Percentiles rank a stretch among this genome's conserved stretches.
phyloP scores from a whole-genome alignment of 2,113 vertebrate genomes.

The Paramormyrops kingsleyae region DNA sequence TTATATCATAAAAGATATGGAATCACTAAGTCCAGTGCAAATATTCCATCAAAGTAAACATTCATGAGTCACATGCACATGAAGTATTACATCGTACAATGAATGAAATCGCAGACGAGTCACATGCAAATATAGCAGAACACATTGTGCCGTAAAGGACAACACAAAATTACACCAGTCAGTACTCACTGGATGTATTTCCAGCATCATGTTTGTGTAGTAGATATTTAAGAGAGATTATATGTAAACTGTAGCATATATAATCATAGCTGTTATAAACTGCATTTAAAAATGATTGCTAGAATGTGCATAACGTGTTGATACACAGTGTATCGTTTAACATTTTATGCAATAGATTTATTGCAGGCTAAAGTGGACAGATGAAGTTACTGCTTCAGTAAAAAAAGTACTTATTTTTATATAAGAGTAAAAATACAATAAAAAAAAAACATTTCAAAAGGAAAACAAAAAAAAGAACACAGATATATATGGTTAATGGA shows the following conservation, averaged over 20 bases:
- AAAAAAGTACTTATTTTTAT: not conserved
- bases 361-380: not conserved
- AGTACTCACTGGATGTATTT: not conserved
- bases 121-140: not conserved
- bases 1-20: not conserved
- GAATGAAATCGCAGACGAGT: not conserved
- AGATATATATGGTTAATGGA: not conserved
- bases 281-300: not conserved
- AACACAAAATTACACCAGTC: not conserved
- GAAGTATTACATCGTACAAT: not conserved
- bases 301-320: not conserved
- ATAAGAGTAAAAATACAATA: not conserved
- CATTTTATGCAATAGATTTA: conserved; percentile 12
- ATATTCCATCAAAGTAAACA: not conserved
- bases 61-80: not conserved
- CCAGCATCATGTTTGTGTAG: not conserved
- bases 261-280: not conserved
- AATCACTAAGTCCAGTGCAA: not conserved
- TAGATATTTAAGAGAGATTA: not conserved
- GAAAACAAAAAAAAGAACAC: not conserved
- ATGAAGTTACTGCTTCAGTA: not conserved
- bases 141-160: not conserved
- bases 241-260: not conserved
- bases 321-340: not conserved
- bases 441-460: not conserved